Percentiles rank a stretch among this genome's conserved stretches.
Conservation (phyloP, 53 echinoderm and acorn worm species). For the Temnopleurus reevesii region DNA sequence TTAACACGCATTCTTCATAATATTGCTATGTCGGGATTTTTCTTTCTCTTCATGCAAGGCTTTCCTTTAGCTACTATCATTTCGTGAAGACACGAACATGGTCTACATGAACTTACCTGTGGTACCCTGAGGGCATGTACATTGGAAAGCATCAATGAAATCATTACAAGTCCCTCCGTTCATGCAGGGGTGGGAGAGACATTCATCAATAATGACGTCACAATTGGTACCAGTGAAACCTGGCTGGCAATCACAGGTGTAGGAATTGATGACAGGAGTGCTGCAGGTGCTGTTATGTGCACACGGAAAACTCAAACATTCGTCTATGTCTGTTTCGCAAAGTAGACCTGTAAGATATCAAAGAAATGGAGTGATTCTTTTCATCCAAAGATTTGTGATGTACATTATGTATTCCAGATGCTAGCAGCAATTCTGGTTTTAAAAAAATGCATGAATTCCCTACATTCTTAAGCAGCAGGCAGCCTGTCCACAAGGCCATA, state of each 20-base stretch:
- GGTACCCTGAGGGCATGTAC: constrained; percentile 37
- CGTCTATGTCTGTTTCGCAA: constrained; percentile 59
- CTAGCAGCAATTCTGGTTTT: too few relatives aligned
- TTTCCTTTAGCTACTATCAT: too few relatives aligned
- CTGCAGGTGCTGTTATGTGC: constrained; percentile 9
- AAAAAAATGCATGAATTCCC: too few relatives aligned
- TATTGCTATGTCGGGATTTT: too few relatives aligned
- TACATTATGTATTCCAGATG: too few relatives aligned
- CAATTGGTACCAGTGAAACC: constrained; percentile 52
- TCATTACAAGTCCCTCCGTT: constrained; percentile 43
- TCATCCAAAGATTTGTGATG: background rate
- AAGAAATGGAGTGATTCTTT: background rate
- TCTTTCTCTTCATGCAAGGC: too few relatives aligned
- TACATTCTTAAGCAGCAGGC: too few relatives aligned
- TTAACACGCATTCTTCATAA: too few relatives aligned
- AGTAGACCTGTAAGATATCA: background rate
- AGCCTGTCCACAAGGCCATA: too few relatives aligned
- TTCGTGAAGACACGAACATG: too few relatives aligned
- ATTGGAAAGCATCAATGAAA: constrained; percentile 39
- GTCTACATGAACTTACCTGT: constrained; percentile 4
- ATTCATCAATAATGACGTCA: constrained; percentile 37
- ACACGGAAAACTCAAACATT: constrained; percentile 52
- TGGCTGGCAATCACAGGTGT: constrained; percentile 35
- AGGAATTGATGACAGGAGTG: constrained; percentile 5
- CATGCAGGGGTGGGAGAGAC: constrained; percentile 40